Base-by-base conservation (phyloP, 2,888 invertebrate species). In the Parapristionchus giblindavisi region DNA sequence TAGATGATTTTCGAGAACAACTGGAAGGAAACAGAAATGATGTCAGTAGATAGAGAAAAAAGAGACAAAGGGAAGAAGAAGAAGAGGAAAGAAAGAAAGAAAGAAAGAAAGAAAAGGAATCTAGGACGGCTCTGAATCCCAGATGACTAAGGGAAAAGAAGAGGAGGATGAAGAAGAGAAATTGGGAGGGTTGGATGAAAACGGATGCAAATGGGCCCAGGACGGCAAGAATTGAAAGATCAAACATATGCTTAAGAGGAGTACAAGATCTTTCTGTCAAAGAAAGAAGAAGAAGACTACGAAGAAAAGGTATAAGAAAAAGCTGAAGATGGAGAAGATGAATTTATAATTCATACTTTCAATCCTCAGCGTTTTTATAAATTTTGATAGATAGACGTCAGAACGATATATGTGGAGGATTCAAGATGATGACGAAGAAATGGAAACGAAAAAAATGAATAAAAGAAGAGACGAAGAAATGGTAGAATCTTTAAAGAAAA, bases 101-200 rank as follows among this genome's bases (percentile, higher is more conserved):
- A 40, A 63, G 63, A 40, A 60, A 17, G 43, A 63, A 21, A 36
- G 29, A 29, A 65, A 43, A 43, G 63, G 63, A 65, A 65, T 65
- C 63, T 43, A 43, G 63, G 40, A 43, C 40, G 43, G 40, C 43
- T 24, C 27, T 17, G 43, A 43, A n/a, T n/a, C n/a, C n/a, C n/a
- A n/a, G n/a, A 43, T 65, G 63, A 65, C 63, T 65, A 65, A 65
- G 63, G 43, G 63, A 65, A 65, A 40, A 65, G 63, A 65, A 43
- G n/a, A n/a, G n/a, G 32, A 65, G 63, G 63, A 43, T 29, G 63
- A 65, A n/a, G n/a, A n/a, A n/a, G n/a, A n/a, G n/a, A n/a, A n/a
- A n/a, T n/a, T n/a, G n/a, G n/a, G n/a, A n/a, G n/a, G n/a, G n/a
- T n/a, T n/a, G n/a, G n/a, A n/a, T n/a, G n/a, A n/a, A n/a, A n/a